These are phyloP conservation scores for Bergia sp. DNA, from an alignment of 92 coral and sea anemone species.

Conservation along the genomic window DNA sequence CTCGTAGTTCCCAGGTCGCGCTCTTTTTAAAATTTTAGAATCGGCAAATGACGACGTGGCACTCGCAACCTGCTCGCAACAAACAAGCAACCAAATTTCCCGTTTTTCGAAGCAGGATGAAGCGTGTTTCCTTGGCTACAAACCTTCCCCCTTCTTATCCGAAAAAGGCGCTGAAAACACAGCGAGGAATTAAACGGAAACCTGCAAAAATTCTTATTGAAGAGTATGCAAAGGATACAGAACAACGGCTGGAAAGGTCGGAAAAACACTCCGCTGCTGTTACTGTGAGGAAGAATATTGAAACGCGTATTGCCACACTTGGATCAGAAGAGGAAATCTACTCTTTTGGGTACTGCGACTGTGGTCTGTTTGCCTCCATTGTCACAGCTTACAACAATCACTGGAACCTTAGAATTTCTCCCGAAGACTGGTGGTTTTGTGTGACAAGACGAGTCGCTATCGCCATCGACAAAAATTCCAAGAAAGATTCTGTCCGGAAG, in stretches of 20 bases:
- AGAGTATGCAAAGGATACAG: background rate
- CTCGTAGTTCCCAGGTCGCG: too few relatives aligned
- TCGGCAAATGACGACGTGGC: too few relatives aligned
- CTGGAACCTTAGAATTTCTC: constrained; percentile 59
- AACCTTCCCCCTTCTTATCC: constrained; percentile 4
- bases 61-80: too few relatives aligned
- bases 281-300: background rate
- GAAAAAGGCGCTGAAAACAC: background rate
- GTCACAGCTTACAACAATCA: too few relatives aligned
- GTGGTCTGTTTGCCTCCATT: too few relatives aligned
- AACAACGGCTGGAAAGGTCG: background rate
- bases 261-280: background rate
- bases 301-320: constrained; percentile 1
- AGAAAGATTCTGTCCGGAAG: constrained; percentile 1
- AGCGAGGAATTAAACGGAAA: background rate
- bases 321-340: constrained; percentile 31
- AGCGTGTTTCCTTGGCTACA: background rate
- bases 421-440: constrained; percentile 87
- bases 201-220: constrained; percentile 26
- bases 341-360: background rate
- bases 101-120: background rate
- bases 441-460: constrained; percentile 63
- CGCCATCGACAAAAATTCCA: constrained; percentile 61
- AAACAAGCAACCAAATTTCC: too few relatives aligned
- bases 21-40: too few relatives aligned